Evolutionary conservation across 1,140 invertebrate genomes (phyloP).

Genomic region (Episyrphus balteatus): DNA sequence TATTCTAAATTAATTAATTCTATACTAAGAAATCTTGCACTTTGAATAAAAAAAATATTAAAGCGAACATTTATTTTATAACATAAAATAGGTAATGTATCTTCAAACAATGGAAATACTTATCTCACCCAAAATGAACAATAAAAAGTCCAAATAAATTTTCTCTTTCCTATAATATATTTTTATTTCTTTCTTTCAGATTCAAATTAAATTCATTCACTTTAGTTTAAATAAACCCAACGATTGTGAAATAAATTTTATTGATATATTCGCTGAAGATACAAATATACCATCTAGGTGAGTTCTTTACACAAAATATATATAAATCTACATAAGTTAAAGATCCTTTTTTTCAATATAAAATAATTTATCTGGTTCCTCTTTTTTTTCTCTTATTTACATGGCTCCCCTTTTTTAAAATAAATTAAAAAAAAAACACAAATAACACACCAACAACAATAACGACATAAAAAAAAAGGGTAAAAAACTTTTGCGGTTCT

Average conservation of each 20-base stretch:
- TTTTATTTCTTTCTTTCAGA: constrained; percentile 39
- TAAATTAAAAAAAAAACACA: too few species aligned
- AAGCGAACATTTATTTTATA: too few species aligned
- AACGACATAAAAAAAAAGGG: constrained; percentile 16
- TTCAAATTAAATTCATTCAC: constrained; percentile 55
- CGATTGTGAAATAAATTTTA: constrained; percentile 71
- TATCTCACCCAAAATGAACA: too few species aligned
- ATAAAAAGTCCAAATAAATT: too few species aligned
- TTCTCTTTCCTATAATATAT: too few species aligned
- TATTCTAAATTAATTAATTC: too few species aligned
- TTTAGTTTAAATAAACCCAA: constrained; percentile 64
- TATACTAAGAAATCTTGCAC: too few species aligned
- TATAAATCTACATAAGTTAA: too few species aligned
- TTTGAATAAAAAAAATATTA: too few species aligned
- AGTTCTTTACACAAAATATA: constrained; percentile 5
- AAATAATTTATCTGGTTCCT: background rate
- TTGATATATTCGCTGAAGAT: constrained; percentile 60
- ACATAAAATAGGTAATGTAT: too few species aligned
- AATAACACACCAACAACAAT: background rate
- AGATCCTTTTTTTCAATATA: too few species aligned
- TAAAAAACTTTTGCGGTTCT: constrained; percentile 67
- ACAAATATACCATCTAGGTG: constrained; percentile 49
- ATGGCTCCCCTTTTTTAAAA: constrained; percentile 2
- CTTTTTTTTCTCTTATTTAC: background rate
- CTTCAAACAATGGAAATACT: too few species aligned